Evolutionary conservation across 2,797 vertebrate species (phyloP).

Genomic region (Clamator glandarius): DNA sequence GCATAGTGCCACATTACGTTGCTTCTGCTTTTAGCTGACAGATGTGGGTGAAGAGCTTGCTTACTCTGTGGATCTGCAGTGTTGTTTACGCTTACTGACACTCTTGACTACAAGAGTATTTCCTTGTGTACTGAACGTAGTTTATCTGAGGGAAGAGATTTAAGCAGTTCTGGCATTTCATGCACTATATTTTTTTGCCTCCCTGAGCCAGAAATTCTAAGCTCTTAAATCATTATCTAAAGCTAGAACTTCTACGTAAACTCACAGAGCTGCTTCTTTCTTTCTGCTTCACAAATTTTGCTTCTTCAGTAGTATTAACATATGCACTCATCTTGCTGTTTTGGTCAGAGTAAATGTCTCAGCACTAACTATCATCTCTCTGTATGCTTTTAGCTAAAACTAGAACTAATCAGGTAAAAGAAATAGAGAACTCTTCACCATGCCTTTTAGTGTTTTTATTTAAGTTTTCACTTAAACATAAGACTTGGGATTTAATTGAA

Average conservation of each 20-base stretch:
- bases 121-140: background rate
- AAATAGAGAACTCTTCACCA: background rate
- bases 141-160: background rate
- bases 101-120: background rate
- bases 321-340: background rate
- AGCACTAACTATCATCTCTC: slow-evolving; percentile 11
- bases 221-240: slow-evolving; percentile 17
- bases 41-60: background rate
- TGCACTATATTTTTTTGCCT: background rate
- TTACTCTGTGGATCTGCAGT: background rate
- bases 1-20: background rate
- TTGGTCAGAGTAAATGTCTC: slow-evolving; percentile 24
- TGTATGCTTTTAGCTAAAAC: slow-evolving; percentile 8
- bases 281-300: slow-evolving; percentile 39
- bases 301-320: background rate
- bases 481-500: background rate
- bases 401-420: background rate
- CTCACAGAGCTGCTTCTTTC: background rate
- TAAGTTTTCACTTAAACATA: background rate
- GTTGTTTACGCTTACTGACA: background rate
- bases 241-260: background rate
- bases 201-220: slow-evolving; percentile 3
- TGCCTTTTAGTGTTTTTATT: background rate
- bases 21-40: background rate
- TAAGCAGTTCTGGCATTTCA: background rate